A percentile compares a stretch with the other conserved stretches of the same genome.
Evolutionary conservation across 2,888 invertebrate species (phyloP).

Genomic region (Parnassius smintheus): DNA sequence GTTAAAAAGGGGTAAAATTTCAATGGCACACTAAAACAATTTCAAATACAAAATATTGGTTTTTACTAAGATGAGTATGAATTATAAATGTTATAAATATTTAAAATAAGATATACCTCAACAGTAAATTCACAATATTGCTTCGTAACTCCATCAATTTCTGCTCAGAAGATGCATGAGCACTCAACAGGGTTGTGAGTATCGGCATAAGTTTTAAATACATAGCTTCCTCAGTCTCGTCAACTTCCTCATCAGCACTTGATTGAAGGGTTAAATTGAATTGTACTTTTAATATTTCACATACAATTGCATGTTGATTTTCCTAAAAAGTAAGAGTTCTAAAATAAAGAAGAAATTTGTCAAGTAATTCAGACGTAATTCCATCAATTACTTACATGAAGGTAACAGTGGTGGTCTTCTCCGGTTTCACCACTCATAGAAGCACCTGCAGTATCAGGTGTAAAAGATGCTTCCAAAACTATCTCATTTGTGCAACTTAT

Average conservation of each 20-base stretch:
- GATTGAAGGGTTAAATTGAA: constrained; percentile 86
- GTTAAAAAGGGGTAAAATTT: constrained; percentile 87
- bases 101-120: constrained; percentile 61
- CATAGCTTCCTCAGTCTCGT: constrained; percentile 86
- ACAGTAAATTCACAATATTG: constrained; percentile 91
- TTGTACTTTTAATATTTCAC: constrained; percentile 89
- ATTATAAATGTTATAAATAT: no score
- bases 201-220: constrained; percentile 87
- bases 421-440: constrained; percentile 38
- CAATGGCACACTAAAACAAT: constrained; percentile 84
- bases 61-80: no score
- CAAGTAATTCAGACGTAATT: not conserved
- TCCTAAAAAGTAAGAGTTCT: constrained; percentile 58
- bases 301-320: constrained; percentile 82
- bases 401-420: constrained; percentile 42
- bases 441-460: constrained; percentile 40
- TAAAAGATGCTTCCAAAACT: constrained; percentile 63
- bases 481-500: constrained; percentile 85
- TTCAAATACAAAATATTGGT: constrained; percentile 6
- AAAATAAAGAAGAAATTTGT: constrained; percentile 1
- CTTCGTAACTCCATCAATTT: constrained; percentile 86
- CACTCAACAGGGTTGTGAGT: constrained; percentile 85
- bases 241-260: constrained; percentile 62
- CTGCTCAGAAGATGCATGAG: constrained; percentile 76
- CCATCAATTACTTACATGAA: constrained; percentile 47